Conservation (phyloP, 2,797 vertebrate species). For the Leptoclinus maculatus region DNA sequence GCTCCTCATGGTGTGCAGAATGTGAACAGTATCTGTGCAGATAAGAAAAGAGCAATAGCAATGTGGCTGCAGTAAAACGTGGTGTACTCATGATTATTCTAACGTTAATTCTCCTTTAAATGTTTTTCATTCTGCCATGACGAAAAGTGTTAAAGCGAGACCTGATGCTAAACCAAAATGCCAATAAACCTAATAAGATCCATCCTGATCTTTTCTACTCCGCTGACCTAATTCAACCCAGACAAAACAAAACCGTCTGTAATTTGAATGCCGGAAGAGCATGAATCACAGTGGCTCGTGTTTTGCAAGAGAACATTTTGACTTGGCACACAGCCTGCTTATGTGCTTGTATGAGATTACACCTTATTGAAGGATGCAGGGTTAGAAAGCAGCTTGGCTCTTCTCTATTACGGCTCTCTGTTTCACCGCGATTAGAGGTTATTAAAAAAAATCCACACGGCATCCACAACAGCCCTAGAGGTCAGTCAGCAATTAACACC, state of each 20-base stretch:
- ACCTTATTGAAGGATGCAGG: conserved; percentile 62
- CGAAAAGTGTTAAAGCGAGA: conserved; percentile 1
- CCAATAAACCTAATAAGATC: conserved; percentile 17
- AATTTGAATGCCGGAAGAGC: conserved; percentile 22
- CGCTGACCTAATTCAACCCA: conserved; percentile 50
- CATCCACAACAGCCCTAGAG: conserved; percentile 58
- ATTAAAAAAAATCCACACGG: conserved; percentile 60
- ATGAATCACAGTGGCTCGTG: conserved; percentile 59
- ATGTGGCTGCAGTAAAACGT: conserved; percentile 20
- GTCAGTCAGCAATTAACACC: conserved; percentile 79
- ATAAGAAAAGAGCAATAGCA: conserved; percentile 29
- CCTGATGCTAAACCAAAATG: not conserved
- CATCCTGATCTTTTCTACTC: conserved; percentile 17
- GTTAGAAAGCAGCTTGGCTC: conserved; percentile 57
- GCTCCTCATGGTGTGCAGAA: conserved; percentile 13
- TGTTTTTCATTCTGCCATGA: conserved; percentile 13
- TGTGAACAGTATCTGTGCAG: conserved; percentile 15
- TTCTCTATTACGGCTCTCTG: conserved; percentile 61
- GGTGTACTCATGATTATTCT: conserved; percentile 19
- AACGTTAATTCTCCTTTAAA: conserved; percentile 20
- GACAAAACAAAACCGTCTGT: conserved; percentile 44
- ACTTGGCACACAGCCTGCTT: conserved; percentile 28
- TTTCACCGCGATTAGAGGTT: conserved; percentile 72
- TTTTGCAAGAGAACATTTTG: conserved; percentile 42
- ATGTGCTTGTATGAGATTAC: conserved; percentile 66